Evolutionary conservation across 2,888 invertebrate genomes (phyloP).

Genomic region (Dicyrtomina minuta): DNA sequence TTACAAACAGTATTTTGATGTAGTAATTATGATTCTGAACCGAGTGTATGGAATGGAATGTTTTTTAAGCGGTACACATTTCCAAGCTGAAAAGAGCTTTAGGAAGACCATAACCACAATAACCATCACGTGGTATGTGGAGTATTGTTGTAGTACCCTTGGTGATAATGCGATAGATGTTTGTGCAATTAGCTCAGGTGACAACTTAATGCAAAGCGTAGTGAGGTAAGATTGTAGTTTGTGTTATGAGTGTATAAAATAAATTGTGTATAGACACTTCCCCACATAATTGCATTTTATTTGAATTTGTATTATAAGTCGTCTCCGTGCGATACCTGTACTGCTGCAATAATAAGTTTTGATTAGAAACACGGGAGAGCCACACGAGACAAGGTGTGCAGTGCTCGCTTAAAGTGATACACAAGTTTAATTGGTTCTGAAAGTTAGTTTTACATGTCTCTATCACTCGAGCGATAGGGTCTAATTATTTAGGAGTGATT

Average conservation of each 20-base stretch:
- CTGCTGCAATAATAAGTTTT: background rate
- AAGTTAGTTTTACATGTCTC: constrained; percentile 26
- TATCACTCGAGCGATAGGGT: constrained; percentile 28
- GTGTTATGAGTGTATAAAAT: constrained; percentile 1
- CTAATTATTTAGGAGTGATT: constrained; percentile 48
- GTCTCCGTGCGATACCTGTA: too few relatives aligned
- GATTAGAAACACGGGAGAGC: constrained; percentile 12
- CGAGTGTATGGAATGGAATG: too few relatives aligned
- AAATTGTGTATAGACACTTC: constrained; percentile 12
- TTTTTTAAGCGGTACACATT: too few relatives aligned
- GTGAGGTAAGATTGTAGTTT: constrained; percentile 9
- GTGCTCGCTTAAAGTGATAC: constrained; percentile 13
- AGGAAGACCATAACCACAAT: too few relatives aligned
- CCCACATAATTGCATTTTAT: too few relatives aligned
- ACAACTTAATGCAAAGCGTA: constrained; percentile 9
- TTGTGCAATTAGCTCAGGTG: constrained; percentile 13
- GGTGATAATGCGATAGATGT: background rate
- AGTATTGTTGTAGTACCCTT: too few relatives aligned
- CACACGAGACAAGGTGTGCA: constrained; percentile 24
- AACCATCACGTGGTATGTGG: too few relatives aligned
- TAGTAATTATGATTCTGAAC: too few relatives aligned
- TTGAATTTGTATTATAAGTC: too few relatives aligned
- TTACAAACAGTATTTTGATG: too few relatives aligned
- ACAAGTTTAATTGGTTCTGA: constrained; percentile 30
- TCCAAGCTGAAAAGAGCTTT: too few relatives aligned